Evolutionary conservation across 37 sponge, comb jelly and placozoan species (phyloP).

Genomic region (Eunapius fragilis): DNA sequence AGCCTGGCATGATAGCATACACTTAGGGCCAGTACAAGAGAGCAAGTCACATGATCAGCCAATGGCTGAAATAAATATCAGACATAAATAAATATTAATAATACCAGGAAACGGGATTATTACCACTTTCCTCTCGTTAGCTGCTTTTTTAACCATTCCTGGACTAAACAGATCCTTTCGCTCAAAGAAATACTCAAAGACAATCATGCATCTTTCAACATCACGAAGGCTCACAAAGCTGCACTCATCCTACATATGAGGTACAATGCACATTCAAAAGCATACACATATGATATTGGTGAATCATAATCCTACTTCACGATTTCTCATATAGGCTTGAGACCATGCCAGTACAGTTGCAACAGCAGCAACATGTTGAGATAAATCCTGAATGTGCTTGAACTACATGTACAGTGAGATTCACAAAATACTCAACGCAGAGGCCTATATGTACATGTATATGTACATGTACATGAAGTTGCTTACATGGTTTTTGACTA

Average conservation of each 20-base stretch:
- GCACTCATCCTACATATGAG: conserved; percentile 83
- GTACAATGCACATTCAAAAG: no score
- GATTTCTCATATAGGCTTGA: conserved; percentile 76
- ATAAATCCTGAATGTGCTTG: not conserved
- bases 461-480: not conserved
- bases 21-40: conserved; percentile 55
- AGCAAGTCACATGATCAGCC: conserved; percentile 8
- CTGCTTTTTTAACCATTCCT: not conserved
- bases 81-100: not conserved
- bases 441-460: not conserved
- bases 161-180: conserved; percentile 28
- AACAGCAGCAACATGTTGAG: conserved; percentile 6
- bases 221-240: conserved; percentile 86
- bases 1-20: conserved; percentile 84
- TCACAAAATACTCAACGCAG: not conserved
- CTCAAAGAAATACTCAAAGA: conserved; percentile 62
- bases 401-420: not conserved
- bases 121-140: not conserved
- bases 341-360: conserved; percentile 61
- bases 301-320: conserved; percentile 40
- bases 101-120: not conserved
- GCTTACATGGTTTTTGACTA: conserved; percentile 77
- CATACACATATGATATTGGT: no score
- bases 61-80: not conserved
- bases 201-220: conserved; percentile 82